Conservation (phyloP, 2,113 vertebrate genomes). For the Scatophagus argus region DNA sequence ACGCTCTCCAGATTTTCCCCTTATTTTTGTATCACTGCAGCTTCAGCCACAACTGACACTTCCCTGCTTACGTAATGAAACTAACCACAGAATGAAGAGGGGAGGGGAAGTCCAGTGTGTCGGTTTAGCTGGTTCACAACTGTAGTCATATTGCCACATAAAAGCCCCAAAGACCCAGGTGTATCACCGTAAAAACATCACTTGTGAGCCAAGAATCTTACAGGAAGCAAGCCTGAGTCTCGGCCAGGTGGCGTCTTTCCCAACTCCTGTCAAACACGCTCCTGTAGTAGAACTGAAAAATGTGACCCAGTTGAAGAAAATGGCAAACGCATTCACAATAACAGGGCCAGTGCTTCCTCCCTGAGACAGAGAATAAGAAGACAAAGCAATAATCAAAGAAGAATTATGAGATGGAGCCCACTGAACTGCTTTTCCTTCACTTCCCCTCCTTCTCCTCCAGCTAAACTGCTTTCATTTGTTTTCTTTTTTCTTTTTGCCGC, state of each 20-base stretch:
- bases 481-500: conserved; percentile 51
- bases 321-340: conserved; percentile 49
- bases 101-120: conserved; percentile 47
- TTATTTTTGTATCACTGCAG: conserved; percentile 43
- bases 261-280: conserved; percentile 65
- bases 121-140: conserved; percentile 56
- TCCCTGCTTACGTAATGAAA: conserved; percentile 56
- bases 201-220: conserved; percentile 33
- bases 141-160: conserved; percentile 60
- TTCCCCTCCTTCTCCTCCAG: conserved; percentile 24
- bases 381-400: conserved; percentile 57
- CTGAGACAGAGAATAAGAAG: conserved; percentile 23
- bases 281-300: conserved; percentile 57
- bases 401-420: conserved; percentile 63
- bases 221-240: conserved; percentile 50
- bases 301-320: conserved; percentile 53
- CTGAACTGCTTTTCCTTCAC: conserved; percentile 18
- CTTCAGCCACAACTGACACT: conserved; percentile 58
- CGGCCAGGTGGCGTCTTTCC: conserved; percentile 71
- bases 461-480: conserved; percentile 72
- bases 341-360: conserved; percentile 43
- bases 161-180: conserved; percentile 66
- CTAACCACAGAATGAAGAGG: conserved; percentile 44
- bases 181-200: conserved; percentile 63
- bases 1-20: conserved; percentile 25